These are phyloP conservation scores for Eurosta solidaginis DNA, from an alignment of 1,140 invertebrate species.

Conservation along the genomic window DNA sequence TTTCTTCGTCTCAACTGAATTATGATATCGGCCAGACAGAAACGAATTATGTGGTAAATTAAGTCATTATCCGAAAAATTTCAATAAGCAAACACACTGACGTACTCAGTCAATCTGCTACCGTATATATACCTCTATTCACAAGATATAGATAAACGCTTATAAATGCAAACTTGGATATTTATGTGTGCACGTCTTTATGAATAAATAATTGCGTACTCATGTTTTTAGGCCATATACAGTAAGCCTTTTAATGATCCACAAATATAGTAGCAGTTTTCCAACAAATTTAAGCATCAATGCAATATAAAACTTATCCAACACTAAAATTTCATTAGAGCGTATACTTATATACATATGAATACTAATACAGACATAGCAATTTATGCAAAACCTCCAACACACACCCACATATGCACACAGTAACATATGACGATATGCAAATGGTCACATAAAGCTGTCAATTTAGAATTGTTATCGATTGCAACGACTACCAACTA, in stretches of 20 bases:
- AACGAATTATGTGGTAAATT: neutral
- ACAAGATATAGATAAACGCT: neutral
- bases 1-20: neutral
- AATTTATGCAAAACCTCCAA: no score
- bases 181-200: neutral
- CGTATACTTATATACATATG: neutral
- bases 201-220: neutral
- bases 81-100: neutral
- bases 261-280: neutral
- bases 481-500: neutral
- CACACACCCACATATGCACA: neutral
- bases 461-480: conserved; percentile 21
- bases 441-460: conserved; percentile 12
- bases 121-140: no score
- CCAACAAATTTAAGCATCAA: neutral
- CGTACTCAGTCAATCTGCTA: no score
- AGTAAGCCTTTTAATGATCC: neutral
- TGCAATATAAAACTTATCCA: neutral
- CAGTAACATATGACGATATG: neutral
- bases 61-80: neutral
- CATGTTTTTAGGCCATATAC: neutral
- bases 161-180: neutral
- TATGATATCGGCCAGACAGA: neutral
- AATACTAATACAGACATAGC: no score
- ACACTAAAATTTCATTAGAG: neutral